These are phyloP conservation scores for Drosophila ustulata DNA, from an alignment of 2,888 invertebrate genomes.

Conservation along the genomic window DNA sequence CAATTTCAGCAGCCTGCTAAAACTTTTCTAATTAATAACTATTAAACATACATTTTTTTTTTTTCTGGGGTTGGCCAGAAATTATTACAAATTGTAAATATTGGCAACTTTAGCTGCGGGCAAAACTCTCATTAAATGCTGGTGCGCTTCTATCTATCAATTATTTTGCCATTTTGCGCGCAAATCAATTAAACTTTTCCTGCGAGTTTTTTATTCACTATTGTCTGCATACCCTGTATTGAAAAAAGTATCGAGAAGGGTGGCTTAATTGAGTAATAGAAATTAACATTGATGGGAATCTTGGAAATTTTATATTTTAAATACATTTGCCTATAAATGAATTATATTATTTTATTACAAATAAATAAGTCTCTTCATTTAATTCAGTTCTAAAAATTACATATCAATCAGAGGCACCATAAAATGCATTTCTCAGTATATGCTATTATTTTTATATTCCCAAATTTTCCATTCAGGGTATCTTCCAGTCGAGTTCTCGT, in stretches of 20 bases:
- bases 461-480: slow-evolving; percentile 13
- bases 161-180: slow-evolving; percentile 71
- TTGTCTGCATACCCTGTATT: slow-evolving; percentile 16
- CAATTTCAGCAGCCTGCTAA: slow-evolving; percentile 15
- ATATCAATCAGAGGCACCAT: no score
- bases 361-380: no score
- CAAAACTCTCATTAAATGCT: slow-evolving; percentile 54
- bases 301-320: no score
- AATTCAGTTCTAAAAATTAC: no score
- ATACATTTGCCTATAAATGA: no score
- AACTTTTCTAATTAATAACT: slow-evolving; percentile 76
- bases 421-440: neutral
- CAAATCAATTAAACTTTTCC: slow-evolving; percentile 76
- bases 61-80: slow-evolving; percentile 12
- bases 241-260: neutral
- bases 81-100: slow-evolving; percentile 50
- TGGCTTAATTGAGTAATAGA: neutral
- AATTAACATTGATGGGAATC: no score
- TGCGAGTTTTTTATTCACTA: slow-evolving; percentile 17
- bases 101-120: slow-evolving; percentile 52
- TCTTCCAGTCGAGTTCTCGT: neutral
- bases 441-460: neutral
- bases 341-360: no score
- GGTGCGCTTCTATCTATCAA: slow-evolving; percentile 63
- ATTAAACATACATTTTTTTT: slow-evolving; percentile 26